A percentile compares a stretch with the other conserved stretches of the same genome.
These are phyloP conservation scores for Bombus cullumanus DNA, from an alignment of 1,140 invertebrate genomes.

Conservation along the genomic window DNA sequence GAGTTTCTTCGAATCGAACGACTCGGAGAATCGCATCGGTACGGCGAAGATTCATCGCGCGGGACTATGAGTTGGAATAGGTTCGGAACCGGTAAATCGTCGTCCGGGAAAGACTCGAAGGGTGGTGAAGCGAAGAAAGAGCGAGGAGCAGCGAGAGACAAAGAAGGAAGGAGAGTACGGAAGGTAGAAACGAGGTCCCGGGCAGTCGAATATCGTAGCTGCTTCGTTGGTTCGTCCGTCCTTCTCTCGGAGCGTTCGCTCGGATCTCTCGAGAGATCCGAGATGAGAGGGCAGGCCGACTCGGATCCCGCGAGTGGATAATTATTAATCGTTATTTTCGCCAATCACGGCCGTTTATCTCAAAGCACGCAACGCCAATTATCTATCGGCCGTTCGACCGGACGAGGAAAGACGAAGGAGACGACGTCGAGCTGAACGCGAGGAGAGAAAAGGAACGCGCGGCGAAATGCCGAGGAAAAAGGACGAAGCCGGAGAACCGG, in stretches of 20 bases:
- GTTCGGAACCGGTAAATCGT: not conserved
- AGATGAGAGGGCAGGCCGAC: constrained; percentile 78
- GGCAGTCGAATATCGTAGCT: constrained; percentile 46
- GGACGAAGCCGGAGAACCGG: not conserved
- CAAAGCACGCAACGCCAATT: constrained; percentile 81
- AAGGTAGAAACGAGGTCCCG: constrained; percentile 42
- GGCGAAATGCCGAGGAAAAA: not conserved
- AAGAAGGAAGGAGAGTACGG: not conserved
- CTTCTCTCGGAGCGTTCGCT: constrained; percentile 62
- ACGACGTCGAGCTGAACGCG: not conserved
- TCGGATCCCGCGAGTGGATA: constrained; percentile 79
- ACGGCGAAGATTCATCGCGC: not conserved
- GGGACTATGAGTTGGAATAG: not conserved
- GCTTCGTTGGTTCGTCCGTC: constrained; percentile 42
- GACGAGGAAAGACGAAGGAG: constrained; percentile 19
- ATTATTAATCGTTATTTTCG: constrained; percentile 82
- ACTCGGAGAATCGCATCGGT: not conserved
- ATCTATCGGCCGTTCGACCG: constrained; percentile 75
- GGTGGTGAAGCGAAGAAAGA: not conserved
- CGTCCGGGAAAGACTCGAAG: not conserved
- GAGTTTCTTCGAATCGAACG: not conserved
- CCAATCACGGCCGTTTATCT: constrained; percentile 82
- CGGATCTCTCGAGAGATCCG: constrained; percentile 73
- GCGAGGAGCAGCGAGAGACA: not conserved
- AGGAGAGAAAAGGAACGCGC: constrained; percentile 1